Conservation (phyloP, 2,113 vertebrate genomes). For the Nibea coibor region DNA sequence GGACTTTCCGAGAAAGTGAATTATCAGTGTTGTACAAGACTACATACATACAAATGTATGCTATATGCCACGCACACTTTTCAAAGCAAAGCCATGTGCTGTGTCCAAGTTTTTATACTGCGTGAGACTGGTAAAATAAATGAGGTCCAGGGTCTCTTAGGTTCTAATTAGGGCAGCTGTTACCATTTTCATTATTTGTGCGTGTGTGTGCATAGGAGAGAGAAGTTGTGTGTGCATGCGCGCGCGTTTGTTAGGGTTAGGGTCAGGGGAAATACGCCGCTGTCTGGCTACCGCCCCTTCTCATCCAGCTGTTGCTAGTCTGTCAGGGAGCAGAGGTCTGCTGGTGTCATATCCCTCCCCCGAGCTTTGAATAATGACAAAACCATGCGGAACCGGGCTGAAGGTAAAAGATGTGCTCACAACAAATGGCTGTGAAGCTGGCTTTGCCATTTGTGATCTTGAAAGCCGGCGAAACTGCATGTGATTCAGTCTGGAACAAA, state of each 20-base stretch:
- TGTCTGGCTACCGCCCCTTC: slow-evolving; percentile 68
- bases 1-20: slow-evolving; percentile 81
- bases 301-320: slow-evolving; percentile 84
- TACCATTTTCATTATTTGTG: slow-evolving; percentile 74
- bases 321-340: slow-evolving; percentile 76
- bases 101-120: slow-evolving; percentile 45
- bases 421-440: slow-evolving; percentile 52
- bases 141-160: slow-evolving; percentile 76
- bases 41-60: slow-evolving; percentile 74
- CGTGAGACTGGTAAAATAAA: slow-evolving; percentile 64
- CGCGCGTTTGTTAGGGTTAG: slow-evolving; percentile 36
- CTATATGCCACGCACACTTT: slow-evolving; percentile 35
- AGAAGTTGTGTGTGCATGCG: slow-evolving; percentile 24
- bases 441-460: slow-evolving; percentile 51
- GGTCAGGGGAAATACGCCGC: slow-evolving; percentile 50
- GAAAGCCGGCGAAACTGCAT: slow-evolving; percentile 30
- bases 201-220: neutral
- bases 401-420: slow-evolving; percentile 55
- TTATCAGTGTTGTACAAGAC: slow-evolving; percentile 70
- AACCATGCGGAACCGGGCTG: slow-evolving; percentile 66
- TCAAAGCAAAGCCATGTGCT: slow-evolving; percentile 57
- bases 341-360: slow-evolving; percentile 69
- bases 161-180: slow-evolving; percentile 81
- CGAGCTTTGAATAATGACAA: slow-evolving; percentile 73
- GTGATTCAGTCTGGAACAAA: slow-evolving; percentile 46